These are phyloP conservation scores for Sparidentex hasta DNA, from an alignment of 2,797 vertebrate genomes.

Conservation along the genomic window DNA sequence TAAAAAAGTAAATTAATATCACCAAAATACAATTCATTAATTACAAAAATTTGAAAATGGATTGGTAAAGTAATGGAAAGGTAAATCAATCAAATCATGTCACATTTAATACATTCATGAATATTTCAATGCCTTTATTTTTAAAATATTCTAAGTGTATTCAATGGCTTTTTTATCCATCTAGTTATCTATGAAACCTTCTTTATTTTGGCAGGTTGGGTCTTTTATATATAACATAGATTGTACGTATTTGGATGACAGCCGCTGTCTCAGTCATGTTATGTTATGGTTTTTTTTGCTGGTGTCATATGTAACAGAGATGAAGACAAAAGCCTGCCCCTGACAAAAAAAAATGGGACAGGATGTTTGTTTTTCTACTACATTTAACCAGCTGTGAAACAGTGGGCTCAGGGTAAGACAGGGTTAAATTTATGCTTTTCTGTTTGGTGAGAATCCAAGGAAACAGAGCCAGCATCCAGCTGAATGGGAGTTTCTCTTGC, in stretches of 20 bases:
- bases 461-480: constrained; percentile 8
- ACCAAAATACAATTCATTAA: too few species aligned
- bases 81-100: too few species aligned
- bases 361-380: neutral
- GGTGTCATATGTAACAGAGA: neutral
- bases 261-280: neutral
- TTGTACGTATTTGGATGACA: neutral
- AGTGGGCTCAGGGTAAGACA: constrained; percentile 8
- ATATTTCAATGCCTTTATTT: too few species aligned
- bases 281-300: too few species aligned
- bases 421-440: constrained; percentile 11
- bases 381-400: constrained; percentile 2
- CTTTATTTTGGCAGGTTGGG: too few species aligned
- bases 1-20: too few species aligned
- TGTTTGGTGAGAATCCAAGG: constrained; percentile 13
- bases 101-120: too few species aligned
- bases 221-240: neutral
- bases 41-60: too few species aligned
- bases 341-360: neutral
- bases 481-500: constrained; percentile 20
- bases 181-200: too few species aligned
- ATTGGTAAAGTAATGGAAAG: too few species aligned
- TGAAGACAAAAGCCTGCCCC: neutral
- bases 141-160: too few species aligned
- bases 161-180: too few species aligned